A percentile compares a stretch with the other conserved stretches of the same genome.
These are phyloP conservation scores for Brachynemurus nebulosus DNA, from an alignment of 2,888 invertebrate genomes.

Conservation along the genomic window DNA sequence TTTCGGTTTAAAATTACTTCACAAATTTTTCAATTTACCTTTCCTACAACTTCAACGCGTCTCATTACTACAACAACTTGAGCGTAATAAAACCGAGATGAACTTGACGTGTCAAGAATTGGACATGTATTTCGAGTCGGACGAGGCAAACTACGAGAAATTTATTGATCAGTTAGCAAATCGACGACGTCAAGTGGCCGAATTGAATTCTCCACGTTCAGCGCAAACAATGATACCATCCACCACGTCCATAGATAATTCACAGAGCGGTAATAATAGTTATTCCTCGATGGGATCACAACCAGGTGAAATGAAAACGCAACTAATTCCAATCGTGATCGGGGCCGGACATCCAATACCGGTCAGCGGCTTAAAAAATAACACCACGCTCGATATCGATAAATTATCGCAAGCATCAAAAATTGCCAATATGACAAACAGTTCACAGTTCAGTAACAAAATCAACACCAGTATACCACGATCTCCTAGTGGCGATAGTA, in stretches of 20 bases:
- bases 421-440: background rate
- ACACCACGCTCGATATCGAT: constrained; percentile 8
- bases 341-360: constrained; percentile 33
- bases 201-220: constrained; percentile 41
- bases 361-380: constrained; percentile 22
- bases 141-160: constrained; percentile 60
- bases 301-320: constrained; percentile 29
- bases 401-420: background rate
- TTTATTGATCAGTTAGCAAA: constrained; percentile 62
- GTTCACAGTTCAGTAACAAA: no score
- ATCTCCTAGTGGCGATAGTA: constrained; percentile 20
- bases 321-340: constrained; percentile 32
- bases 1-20: constrained; percentile 80
- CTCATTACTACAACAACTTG: constrained; percentile 67
- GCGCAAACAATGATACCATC: constrained; percentile 20
- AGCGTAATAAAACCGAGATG: constrained; percentile 71
- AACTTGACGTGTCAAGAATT: constrained; percentile 60
- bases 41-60: constrained; percentile 81
- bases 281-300: constrained; percentile 14
- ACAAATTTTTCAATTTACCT: constrained; percentile 91
- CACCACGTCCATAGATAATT: constrained; percentile 4
- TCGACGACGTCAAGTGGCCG: constrained; percentile 58
- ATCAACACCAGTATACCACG: background rate
- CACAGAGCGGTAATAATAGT: constrained; percentile 2
- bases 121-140: constrained; percentile 60